Base-by-base conservation (phyloP, 1,140 invertebrate species). In the Drosophila sulfurigaster region DNA sequence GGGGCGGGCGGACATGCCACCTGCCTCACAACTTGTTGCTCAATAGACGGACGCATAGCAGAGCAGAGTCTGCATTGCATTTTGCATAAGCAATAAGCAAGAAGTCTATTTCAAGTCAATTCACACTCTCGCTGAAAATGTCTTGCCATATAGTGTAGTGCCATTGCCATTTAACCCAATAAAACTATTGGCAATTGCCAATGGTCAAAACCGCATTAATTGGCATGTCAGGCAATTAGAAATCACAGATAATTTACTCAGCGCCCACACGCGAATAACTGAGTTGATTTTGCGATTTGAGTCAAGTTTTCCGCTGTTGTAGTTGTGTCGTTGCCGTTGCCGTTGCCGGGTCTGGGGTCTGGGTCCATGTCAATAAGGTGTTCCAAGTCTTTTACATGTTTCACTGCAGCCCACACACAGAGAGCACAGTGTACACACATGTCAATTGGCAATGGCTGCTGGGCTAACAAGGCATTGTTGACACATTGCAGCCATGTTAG, bases 401-500 rank as follows among this genome's bases (percentile, higher is more conserved):
- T 68, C 32, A 28, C 46, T 43, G 46, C 52, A 59, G 71, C 82
- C 82, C 82, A 87, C 82, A 78, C 75, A 79, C 51, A 68, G 43
- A n/a, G 54, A 0, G 46, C 13, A 45, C 68, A 59, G 54, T 38
- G 58, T 48, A 78, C 28, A 65, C 68, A 38, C 41, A 56, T 52
- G 70, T 73, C 78, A 71, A 80, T 77, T 72, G 59, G 59, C 72
- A 62, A 69, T 62, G 30, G 66, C 66, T 72, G 69, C 57, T 76
- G 68, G 68, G 83, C 83, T 83, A 82, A 85, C 85, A 85, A 88
- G 85, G 70, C 71, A 89, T 88, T 88, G 83, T 89, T 89, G 83
- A 88, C 83, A 88, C 85, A 89, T 89, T 88, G 83, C 81, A 79
- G 82, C 82, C 83, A 88, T 88, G 83, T 77, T 66, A 86, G 70